Evolutionary conservation across 2,888 invertebrate genomes (phyloP).

Genomic region (Diaphora mendica): DNA sequence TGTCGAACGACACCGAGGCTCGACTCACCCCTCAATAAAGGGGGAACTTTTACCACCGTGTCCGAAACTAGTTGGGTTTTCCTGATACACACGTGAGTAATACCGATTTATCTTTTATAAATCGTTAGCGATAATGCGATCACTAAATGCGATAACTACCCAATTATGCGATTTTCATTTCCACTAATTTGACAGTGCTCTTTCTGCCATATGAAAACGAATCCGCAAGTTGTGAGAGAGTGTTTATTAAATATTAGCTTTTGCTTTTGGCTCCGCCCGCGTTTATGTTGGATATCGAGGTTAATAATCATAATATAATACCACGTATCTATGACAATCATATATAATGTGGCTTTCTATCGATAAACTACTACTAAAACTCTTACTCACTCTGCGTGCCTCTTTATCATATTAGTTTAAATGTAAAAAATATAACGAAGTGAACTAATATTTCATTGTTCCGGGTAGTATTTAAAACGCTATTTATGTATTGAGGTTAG

Average conservation of each 20-base stretch:
- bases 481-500: neutral
- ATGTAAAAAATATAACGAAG: neutral
- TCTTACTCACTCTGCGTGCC: too few species aligned
- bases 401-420: too few species aligned
- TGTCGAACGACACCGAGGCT: neutral
- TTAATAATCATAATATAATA: too few species aligned
- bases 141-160: neutral
- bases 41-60: neutral
- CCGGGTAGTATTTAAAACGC: neutral
- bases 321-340: too few species aligned
- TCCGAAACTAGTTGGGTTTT: neutral
- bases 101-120: neutral
- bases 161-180: neutral
- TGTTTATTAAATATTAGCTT: neutral
- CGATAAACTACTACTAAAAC: too few species aligned
- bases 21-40: neutral
- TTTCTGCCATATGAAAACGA: neutral
- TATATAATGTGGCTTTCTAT: too few species aligned
- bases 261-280: too few species aligned
- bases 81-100: neutral
- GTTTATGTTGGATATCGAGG: too few species aligned
- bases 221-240: neutral
- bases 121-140: neutral
- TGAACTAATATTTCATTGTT: neutral
- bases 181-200: neutral